These are phyloP conservation scores for Alcedo quadribrachys DNA, from an alignment of 2,797 vertebrate species.

Conservation along the genomic window DNA sequence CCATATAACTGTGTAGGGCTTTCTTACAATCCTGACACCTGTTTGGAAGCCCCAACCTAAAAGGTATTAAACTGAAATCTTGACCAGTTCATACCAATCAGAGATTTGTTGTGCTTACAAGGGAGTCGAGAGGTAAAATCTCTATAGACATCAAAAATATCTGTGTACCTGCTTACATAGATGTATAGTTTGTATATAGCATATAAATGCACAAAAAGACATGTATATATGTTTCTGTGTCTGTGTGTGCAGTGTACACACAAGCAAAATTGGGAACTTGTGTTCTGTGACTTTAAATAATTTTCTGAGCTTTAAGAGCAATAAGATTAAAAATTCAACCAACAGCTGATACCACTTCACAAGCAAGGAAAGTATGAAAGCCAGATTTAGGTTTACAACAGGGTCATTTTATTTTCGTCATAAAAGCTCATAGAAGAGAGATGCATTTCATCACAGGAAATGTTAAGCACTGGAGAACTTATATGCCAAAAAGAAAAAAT, in stretches of 20 bases:
- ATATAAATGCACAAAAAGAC: not conserved
- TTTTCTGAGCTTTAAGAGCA: not conserved
- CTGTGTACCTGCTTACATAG: rapidly evolving
- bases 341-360: not conserved
- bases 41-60: not conserved
- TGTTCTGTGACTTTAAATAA: not conserved
- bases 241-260: rapidly evolving
- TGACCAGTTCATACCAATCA: not conserved
- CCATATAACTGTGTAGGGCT: not conserved
- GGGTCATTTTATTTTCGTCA: not conserved
- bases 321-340: not conserved
- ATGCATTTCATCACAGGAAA: not conserved
- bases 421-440: not conserved
- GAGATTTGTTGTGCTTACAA: not conserved
- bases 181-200: rapidly evolving
- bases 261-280: not conserved
- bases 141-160: not conserved
- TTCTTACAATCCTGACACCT: not conserved
- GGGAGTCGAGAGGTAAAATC: not conserved
- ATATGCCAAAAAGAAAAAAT: not conserved
- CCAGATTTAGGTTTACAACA: not conserved
- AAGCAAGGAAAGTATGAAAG: not conserved
- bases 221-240: rapidly evolving
- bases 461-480: not conserved
- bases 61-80: not conserved